Evolutionary conservation across 2,113 vertebrate species (phyloP).

Genomic region (Podarcis cretensis): DNA sequence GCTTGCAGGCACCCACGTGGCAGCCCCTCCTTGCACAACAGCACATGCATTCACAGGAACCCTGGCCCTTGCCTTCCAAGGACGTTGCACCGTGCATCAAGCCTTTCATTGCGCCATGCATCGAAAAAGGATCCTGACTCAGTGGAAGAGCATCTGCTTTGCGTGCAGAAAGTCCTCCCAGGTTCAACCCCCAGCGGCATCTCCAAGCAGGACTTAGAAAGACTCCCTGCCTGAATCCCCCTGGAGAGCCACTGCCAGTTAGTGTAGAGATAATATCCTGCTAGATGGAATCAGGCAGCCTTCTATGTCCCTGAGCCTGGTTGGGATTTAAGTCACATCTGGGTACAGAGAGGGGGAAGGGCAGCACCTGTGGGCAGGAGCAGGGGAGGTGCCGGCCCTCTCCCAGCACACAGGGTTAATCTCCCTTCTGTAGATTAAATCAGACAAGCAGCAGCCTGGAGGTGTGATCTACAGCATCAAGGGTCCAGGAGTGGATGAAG

Average conservation of each 20-base stretch:
- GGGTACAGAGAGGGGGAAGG: too few species aligned
- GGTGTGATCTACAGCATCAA: constrained; percentile 95
- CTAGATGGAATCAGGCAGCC: neutral
- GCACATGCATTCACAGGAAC: neutral
- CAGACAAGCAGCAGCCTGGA: constrained; percentile 89
- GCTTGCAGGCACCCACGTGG: too few species aligned
- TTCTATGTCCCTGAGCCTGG: neutral
- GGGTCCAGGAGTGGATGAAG: constrained; percentile 93
- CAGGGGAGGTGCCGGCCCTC: neutral
- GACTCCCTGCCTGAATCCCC: too few species aligned
- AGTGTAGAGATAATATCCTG: too few species aligned
- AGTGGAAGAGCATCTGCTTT: neutral
- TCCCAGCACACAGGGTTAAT: fast-evolving
- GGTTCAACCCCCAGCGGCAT: neutral
- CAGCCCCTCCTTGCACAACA: neutral
- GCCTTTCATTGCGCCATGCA: too few species aligned
- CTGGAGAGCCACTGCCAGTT: too few species aligned
- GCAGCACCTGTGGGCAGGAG: neutral
- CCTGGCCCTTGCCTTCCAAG: neutral
- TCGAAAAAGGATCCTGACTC: neutral
- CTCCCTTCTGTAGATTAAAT: constrained; percentile 86
- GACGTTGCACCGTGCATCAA: too few species aligned
- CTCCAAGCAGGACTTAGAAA: too few species aligned
- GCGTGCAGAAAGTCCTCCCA: neutral
- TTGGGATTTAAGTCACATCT: too few species aligned